Conservation (phyloP, 1,140 invertebrate species). For the Homarus americanus region DNA sequence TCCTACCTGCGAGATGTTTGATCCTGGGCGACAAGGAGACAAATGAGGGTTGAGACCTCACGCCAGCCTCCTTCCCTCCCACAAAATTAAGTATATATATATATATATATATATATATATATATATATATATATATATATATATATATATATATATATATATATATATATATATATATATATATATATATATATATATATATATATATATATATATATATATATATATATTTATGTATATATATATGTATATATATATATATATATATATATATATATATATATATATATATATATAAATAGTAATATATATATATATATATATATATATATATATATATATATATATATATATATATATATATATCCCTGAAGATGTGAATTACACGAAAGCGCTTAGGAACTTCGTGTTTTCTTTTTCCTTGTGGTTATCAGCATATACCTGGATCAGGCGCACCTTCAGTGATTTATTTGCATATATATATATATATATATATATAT, state of each 20-base stretch:
- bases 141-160: constrained; percentile 7
- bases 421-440: too few species aligned
- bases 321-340: constrained; percentile 8
- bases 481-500: neutral
- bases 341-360: neutral
- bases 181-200: neutral
- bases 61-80: too few species aligned
- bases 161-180: neutral
- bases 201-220: constrained; percentile 6
- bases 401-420: too few species aligned
- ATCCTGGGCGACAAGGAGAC: too few species aligned
- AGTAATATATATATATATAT: neutral
- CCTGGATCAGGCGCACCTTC: too few species aligned
- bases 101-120: constrained; percentile 13
- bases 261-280: neutral
- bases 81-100: neutral
- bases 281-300: neutral
- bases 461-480: neutral
- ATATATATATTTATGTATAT: constrained; percentile 8
- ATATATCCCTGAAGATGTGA: too few species aligned
- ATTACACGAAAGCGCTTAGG: too few species aligned
- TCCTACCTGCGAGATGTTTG: too few species aligned
- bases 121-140: constrained; percentile 18
- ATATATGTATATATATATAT: neutral
- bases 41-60: too few species aligned